phyloP scores from a whole-genome alignment of 2,888 invertebrate genomes.

The Drosophila antonietae region DNA sequence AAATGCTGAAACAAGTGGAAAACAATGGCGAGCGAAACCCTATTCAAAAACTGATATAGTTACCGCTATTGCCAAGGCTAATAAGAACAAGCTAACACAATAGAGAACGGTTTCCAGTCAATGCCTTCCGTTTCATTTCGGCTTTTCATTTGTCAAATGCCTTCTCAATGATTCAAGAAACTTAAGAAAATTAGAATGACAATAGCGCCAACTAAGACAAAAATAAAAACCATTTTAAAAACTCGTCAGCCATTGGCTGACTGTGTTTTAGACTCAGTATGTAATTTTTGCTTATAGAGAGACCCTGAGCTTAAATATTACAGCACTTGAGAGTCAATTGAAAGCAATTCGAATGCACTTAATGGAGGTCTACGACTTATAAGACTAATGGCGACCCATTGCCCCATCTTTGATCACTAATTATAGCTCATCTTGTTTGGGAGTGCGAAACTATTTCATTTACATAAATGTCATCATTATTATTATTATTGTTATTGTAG shows the following conservation, averaged over 20 bases:
- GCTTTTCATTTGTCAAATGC: background rate
- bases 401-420: constrained; percentile 33
- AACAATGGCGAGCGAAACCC: background rate
- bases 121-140: background rate
- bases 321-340: constrained; percentile 32
- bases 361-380: constrained; percentile 28
- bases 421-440: constrained; percentile 29
- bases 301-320: constrained; percentile 20
- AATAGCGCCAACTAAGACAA: background rate
- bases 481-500: constrained; percentile 4
- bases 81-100: constrained; percentile 2
- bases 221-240: background rate
- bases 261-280: background rate
- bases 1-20: constrained; percentile 19
- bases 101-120: background rate
- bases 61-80: constrained; percentile 12
- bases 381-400: constrained; percentile 35
- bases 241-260: background rate
- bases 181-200: constrained; percentile 1
- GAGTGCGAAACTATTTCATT: constrained; percentile 19
- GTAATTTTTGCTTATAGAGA: background rate
- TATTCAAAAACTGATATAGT: background rate
- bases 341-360: constrained; percentile 34
- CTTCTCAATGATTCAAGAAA: background rate
- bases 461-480: constrained; percentile 45